Conservation (phyloP, 2,113 vertebrate genomes). For the Mobula birostris region DNA sequence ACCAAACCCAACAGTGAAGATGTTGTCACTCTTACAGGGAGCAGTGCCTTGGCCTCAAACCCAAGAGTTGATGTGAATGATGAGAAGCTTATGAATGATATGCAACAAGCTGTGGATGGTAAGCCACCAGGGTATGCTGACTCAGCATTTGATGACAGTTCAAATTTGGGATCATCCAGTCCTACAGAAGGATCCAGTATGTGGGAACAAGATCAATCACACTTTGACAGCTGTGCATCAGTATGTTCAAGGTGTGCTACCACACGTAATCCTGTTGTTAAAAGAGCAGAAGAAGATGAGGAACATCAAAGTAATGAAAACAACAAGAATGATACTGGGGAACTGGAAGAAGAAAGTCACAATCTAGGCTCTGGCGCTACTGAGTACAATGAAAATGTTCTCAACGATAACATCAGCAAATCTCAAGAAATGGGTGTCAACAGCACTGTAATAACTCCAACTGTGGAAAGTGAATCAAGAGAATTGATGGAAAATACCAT, state of each 20-base stretch:
- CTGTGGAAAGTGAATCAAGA: background rate
- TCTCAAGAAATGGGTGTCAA: conserved; percentile 15
- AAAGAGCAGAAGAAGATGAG: background rate
- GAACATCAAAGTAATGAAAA: conserved; percentile 27
- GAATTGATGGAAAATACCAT: background rate
- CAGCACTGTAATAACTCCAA: background rate
- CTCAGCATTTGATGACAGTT: conserved; percentile 29
- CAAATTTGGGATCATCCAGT: background rate
- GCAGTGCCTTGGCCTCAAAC: conserved; percentile 48
- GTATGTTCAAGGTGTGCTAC: conserved; percentile 40
- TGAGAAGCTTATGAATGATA: conserved; percentile 45
- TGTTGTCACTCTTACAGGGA: conserved; percentile 48
- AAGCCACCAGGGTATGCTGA: conserved; percentile 43
- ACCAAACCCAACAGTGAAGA: conserved; percentile 54
- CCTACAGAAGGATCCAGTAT: conserved; percentile 35
- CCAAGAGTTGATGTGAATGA: conserved; percentile 54
- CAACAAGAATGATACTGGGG: conserved; percentile 27
- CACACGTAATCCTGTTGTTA: background rate
- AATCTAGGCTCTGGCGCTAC: background rate
- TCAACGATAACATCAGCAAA: background rate
- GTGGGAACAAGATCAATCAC: background rate
- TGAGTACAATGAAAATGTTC: background rate
- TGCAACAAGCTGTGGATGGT: conserved; percentile 45
- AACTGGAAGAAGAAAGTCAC: background rate
- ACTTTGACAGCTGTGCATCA: conserved; percentile 26